phyloP scores from a whole-genome alignment of 2,888 invertebrate species.

The Aleiodes leptofemur region DNA sequence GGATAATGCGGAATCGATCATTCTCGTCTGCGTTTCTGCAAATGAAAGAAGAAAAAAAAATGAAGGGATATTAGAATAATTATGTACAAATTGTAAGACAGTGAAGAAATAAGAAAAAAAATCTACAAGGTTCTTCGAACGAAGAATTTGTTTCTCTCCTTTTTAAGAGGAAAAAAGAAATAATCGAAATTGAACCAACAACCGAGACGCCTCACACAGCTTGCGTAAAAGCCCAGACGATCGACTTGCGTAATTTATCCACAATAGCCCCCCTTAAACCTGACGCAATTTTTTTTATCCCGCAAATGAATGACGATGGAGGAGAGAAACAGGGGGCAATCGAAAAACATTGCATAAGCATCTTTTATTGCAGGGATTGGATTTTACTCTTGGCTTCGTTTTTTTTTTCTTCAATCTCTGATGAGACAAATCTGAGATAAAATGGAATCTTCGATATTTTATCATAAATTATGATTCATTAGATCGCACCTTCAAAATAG shows the following conservation, averaged over 20 bases:
- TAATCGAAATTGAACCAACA: slow-evolving; percentile 8
- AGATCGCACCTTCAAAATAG: no score
- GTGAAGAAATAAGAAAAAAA: background rate
- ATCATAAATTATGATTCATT: no score
- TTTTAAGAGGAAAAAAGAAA: slow-evolving; percentile 19
- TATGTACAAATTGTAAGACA: slow-evolving; percentile 6
- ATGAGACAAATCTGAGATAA: background rate
- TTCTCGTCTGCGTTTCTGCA: slow-evolving; percentile 41
- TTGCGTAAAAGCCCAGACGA: slow-evolving; percentile 53
- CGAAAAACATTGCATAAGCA: slow-evolving; percentile 51
- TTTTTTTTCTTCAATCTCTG: background rate
- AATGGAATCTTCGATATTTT: no score
- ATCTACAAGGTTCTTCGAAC: background rate
- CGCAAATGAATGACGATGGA: background rate
- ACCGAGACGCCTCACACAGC: slow-evolving; percentile 23
- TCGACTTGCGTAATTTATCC: slow-evolving; percentile 50
- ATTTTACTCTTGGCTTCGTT: background rate
- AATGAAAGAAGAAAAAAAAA: slow-evolving; percentile 16
- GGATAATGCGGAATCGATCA: slow-evolving; percentile 33
- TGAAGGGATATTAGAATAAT: background rate
- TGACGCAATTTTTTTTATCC: slow-evolving; percentile 56
- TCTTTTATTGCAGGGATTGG: slow-evolving; percentile 21
- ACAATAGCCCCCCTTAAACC: slow-evolving; percentile 51
- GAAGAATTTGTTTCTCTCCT: slow-evolving; percentile 17
- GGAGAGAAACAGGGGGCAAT: slow-evolving; percentile 15